Evolutionary conservation across 1,140 invertebrate genomes (phyloP).

Genomic region (Polypedilum vanderplanki): DNA sequence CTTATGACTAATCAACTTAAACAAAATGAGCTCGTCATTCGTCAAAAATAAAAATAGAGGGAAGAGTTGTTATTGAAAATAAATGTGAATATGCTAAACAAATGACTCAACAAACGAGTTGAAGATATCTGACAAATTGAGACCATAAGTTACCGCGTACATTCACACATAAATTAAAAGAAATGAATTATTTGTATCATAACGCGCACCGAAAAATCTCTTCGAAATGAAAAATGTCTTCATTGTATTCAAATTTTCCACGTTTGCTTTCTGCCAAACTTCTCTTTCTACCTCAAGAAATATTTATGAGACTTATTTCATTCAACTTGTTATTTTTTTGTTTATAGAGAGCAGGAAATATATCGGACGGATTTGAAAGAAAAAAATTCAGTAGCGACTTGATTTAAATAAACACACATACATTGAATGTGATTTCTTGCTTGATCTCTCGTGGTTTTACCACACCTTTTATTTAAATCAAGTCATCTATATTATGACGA

Average conservation of each 20-base stretch:
- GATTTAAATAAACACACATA: neutral
- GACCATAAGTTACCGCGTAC: constrained; percentile 12
- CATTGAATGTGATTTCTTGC: neutral
- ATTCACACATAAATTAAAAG: constrained; percentile 24
- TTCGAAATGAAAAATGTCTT: constrained; percentile 22
- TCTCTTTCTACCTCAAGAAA: neutral
- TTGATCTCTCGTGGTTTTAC: neutral
- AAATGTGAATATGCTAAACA: neutral
- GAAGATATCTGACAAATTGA: constrained; percentile 6
- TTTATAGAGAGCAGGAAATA: neutral
- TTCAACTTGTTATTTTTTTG: neutral
- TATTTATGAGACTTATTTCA: neutral
- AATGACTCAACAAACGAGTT: neutral
- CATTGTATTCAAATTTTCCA: constrained; percentile 25
- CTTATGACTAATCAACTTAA: neutral
- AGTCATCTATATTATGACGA: neutral
- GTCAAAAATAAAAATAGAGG: neutral
- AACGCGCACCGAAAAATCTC: constrained; percentile 2
- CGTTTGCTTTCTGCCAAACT: constrained; percentile 1
- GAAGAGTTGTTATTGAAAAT: neutral
- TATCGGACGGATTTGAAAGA: too few relatives aligned
- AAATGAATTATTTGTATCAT: constrained; percentile 12
- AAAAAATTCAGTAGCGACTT: neutral
- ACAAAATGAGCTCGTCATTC: constrained; percentile 6
- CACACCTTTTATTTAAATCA: neutral